Conservation (phyloP, 2,113 vertebrate genomes). For the Castor canadensis region DNA sequence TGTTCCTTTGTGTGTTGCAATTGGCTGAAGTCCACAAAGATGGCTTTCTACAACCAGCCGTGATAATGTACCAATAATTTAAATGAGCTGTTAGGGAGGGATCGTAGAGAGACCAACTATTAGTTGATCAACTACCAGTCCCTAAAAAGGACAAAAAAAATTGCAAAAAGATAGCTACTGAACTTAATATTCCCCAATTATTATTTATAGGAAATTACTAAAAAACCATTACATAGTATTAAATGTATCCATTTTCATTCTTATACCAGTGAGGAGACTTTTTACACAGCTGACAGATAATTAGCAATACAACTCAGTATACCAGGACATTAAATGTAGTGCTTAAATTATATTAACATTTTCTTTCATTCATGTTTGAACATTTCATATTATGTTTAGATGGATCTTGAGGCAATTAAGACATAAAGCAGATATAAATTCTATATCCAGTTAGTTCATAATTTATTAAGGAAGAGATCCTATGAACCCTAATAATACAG, state of each 20-base stretch:
- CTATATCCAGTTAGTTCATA: not conserved
- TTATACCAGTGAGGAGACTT: no score
- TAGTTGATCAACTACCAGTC: not conserved
- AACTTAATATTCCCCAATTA: not conserved
- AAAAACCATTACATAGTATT: no score
- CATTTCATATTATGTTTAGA: not conserved
- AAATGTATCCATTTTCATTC: no score
- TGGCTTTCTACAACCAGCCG: not conserved
- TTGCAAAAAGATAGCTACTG: not conserved
- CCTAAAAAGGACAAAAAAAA: not conserved
- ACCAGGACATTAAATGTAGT: not conserved
- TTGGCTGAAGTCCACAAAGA: slow-evolving; percentile 1
- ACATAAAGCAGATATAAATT: not conserved
- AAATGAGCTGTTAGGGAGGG: not conserved
- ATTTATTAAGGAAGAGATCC: not conserved
- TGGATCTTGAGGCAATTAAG: not conserved
- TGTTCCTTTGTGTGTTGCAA: not conserved
- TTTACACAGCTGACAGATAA: no score
- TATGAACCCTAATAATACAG: not conserved
- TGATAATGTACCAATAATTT: not conserved
- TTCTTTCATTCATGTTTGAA: not conserved
- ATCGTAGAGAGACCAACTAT: not conserved
- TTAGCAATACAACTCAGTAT: not conserved
- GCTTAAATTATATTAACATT: not conserved
- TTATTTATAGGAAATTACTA: slow-evolving; percentile 12